A percentile compares a stretch with the other conserved stretches of the same genome.
These are phyloP conservation scores for Hermaeophaga mercurialis DNA, from an alignment of 2,888 invertebrate genomes.

Conservation along the genomic window DNA sequence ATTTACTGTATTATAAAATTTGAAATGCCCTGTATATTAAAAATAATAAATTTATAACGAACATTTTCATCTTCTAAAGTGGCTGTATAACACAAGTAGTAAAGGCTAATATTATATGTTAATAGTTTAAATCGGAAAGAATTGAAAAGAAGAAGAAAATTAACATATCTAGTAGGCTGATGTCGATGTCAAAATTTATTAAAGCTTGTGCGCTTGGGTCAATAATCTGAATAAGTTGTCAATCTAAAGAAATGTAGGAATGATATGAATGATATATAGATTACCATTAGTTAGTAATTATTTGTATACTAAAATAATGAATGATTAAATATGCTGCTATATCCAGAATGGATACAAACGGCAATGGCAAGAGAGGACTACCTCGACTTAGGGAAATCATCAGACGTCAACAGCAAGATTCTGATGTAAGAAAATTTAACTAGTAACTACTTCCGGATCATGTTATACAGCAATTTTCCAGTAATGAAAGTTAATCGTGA, in stretches of 20 bases:
- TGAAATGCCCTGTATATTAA: too few species aligned
- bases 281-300: not conserved
- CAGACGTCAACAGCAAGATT: constrained; percentile 72
- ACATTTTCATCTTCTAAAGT: too few species aligned
- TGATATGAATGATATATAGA: too few species aligned
- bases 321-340: constrained; percentile 33
- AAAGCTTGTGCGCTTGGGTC: constrained; percentile 7
- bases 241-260: constrained; percentile 2
- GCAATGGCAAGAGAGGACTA: constrained; percentile 66
- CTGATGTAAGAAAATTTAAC: constrained; percentile 62
- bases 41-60: too few species aligned
- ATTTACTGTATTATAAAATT: too few species aligned
- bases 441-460: not conserved
- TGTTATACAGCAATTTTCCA: too few species aligned
- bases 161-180: too few species aligned
- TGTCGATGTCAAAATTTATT: constrained; percentile 1
- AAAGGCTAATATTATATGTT: too few species aligned
- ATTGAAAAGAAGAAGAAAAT: too few species aligned
- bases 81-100: too few species aligned
- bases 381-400: constrained; percentile 66
- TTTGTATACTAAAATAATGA: constrained; percentile 20
- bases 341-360: constrained; percentile 60
- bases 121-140: too few species aligned
- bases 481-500: too few species aligned
- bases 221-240: constrained; percentile 17